These are phyloP conservation scores for Nycteola revayana DNA, from an alignment of 2,888 invertebrate species.

Conservation along the genomic window DNA sequence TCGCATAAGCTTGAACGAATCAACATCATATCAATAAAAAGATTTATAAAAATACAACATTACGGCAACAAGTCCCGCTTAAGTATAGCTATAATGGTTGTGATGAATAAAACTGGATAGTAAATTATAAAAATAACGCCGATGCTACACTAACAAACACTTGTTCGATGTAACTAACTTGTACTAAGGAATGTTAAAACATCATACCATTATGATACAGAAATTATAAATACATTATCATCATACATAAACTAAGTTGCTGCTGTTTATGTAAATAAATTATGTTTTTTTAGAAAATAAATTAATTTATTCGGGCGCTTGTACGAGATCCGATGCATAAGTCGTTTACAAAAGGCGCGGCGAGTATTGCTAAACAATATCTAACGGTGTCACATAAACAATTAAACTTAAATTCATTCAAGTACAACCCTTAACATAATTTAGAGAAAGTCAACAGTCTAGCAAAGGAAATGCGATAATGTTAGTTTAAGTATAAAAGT, in stretches of 20 bases:
- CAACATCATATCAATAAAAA: conserved; percentile 29
- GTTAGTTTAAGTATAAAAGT: conserved; percentile 59
- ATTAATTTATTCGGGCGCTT: conserved; percentile 41
- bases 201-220: conserved; percentile 72
- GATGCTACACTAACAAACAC: conserved; percentile 39
- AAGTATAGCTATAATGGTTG: conserved; percentile 50
- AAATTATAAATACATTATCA: conserved; percentile 73
- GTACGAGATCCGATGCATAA: conserved; percentile 29
- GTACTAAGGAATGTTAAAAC: conserved; percentile 60
- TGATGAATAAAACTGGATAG: conserved; percentile 44
- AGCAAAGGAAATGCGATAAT: conserved; percentile 63
- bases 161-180: conserved; percentile 65
- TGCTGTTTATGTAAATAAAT: conserved; percentile 66
- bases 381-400: conserved; percentile 30
- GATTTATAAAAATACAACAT: conserved; percentile 56
- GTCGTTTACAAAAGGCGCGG: conserved; percentile 3
- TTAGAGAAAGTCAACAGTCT: conserved; percentile 58
- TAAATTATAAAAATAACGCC: conserved; percentile 40
- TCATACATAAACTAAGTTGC: conserved; percentile 56
- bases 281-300: conserved; percentile 55
- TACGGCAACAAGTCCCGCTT: conserved; percentile 38
- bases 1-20: conserved; percentile 18
- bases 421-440: conserved; percentile 52
- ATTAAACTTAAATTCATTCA: conserved; percentile 27
- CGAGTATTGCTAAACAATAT: conserved; percentile 53